These are phyloP conservation scores for Melospiza melodia DNA, from an alignment of 2,113 vertebrate species.

Conservation along the genomic window DNA sequence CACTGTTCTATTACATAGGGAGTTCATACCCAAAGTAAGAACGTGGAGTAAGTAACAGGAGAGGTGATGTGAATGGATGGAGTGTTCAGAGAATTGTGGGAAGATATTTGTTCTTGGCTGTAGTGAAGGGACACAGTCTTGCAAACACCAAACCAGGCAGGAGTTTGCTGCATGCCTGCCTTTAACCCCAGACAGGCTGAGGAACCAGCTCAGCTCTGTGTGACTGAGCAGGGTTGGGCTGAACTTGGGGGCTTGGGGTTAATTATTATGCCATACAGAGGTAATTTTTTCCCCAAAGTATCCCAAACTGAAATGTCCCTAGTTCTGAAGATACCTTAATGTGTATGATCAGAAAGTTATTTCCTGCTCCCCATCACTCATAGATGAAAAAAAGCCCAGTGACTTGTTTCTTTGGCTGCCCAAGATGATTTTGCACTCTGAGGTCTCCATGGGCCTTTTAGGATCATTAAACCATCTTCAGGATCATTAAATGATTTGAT, in stretches of 20 bases:
- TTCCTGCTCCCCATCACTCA: neutral
- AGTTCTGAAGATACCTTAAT: neutral
- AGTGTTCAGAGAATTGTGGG: neutral
- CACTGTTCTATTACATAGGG: fast-evolving
- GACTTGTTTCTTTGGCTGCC: neutral
- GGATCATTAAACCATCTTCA: neutral
- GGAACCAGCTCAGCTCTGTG: neutral
- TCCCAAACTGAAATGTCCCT: neutral
- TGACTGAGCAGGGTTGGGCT: neutral
- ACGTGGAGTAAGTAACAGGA: neutral
- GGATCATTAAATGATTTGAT: neutral
- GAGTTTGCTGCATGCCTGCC: neutral
- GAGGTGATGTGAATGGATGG: neutral
- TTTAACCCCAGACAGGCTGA: neutral
- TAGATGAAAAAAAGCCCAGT: neutral
- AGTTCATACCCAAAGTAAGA: neutral
- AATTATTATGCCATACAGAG: neutral
- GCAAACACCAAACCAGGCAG: neutral
- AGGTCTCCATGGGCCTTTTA: neutral
- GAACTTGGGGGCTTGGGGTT: neutral
- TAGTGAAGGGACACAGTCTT: neutral
- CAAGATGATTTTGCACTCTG: neutral
- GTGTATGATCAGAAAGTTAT: neutral
- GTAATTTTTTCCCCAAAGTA: neutral
- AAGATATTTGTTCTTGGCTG: neutral